Evolutionary conservation across 2,888 invertebrate genomes (phyloP).

Genomic region (Eumacrocentrus americanus): DNA sequence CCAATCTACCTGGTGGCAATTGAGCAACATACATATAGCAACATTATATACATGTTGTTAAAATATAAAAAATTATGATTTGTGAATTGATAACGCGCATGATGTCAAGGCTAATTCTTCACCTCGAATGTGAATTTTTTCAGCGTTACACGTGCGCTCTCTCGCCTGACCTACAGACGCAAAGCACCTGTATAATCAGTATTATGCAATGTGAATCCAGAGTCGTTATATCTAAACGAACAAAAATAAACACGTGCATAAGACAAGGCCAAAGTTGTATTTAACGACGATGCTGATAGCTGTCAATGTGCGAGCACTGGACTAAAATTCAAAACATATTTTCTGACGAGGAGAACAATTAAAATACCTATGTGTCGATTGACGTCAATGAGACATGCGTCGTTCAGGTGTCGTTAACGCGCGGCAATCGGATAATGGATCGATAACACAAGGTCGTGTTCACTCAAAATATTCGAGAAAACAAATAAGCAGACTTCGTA

Average conservation of each 20-base stretch:
- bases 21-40: no score
- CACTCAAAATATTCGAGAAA: background rate
- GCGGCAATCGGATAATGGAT: background rate
- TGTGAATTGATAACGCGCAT: no score
- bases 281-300: background rate
- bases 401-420: background rate
- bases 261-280: constrained; percentile 15
- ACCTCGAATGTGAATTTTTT: background rate
- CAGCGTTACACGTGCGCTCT: constrained; percentile 3
- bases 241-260: background rate
- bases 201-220: constrained; percentile 3
- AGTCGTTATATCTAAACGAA: background rate
- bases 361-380: background rate
- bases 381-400: background rate
- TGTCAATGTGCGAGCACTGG: background rate
- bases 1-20: no score
- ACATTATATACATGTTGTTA: no score
- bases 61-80: background rate
- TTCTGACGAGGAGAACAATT: background rate
- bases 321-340: background rate
- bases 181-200: constrained; percentile 12
- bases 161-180: background rate
- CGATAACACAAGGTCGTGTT: background rate
- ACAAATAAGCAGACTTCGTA: background rate
- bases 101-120: constrained; percentile 3